These are phyloP conservation scores for Aspidapion aeneum DNA, from an alignment of 2,888 invertebrate genomes.

Conservation along the genomic window DNA sequence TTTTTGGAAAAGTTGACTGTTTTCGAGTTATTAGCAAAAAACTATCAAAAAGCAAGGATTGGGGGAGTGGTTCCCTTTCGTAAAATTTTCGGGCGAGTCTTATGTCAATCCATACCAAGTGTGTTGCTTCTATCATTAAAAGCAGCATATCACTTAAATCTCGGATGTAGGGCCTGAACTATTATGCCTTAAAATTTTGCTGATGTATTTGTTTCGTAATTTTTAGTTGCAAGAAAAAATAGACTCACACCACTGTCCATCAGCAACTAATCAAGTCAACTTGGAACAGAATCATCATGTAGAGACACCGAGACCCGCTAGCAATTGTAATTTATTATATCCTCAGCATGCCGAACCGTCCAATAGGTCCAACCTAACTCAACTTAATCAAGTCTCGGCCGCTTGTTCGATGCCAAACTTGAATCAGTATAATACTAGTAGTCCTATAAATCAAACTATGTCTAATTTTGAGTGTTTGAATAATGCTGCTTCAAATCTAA, in stretches of 20 bases:
- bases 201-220: too few relatives aligned
- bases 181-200: too few relatives aligned
- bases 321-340: neutral
- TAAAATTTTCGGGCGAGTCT: too few relatives aligned
- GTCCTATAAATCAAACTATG: neutral
- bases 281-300: conserved; percentile 13
- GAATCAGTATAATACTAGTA: conserved; percentile 39
- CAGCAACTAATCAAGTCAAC: conserved; percentile 9
- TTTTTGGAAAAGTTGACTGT: too few relatives aligned
- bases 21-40: too few relatives aligned
- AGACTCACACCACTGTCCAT: conserved; percentile 19
- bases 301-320: neutral
- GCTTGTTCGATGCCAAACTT: conserved; percentile 44
- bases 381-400: conserved; percentile 35
- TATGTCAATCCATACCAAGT: too few relatives aligned
- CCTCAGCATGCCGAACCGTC: neutral
- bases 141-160: too few relatives aligned
- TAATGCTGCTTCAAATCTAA: neutral
- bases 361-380: conserved; percentile 6
- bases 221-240: conserved; percentile 35
- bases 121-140: too few relatives aligned
- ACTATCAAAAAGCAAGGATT: too few relatives aligned
- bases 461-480: neutral
- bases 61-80: too few relatives aligned
- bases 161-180: too few relatives aligned